These are phyloP conservation scores for Baccha elongata DNA, from an alignment of 2,888 invertebrate species.

Conservation along the genomic window DNA sequence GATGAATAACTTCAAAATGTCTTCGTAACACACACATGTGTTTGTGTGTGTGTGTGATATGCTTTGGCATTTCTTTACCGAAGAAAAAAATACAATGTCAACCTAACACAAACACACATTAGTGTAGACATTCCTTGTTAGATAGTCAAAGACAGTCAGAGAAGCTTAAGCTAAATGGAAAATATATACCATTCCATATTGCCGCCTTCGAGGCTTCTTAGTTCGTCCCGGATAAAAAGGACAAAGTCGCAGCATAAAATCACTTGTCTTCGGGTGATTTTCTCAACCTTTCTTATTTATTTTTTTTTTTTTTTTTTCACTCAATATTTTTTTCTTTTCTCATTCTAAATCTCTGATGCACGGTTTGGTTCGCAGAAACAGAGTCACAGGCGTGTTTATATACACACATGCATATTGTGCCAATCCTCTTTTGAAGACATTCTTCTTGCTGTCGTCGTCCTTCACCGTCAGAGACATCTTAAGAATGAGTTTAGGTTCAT, in stretches of 20 bases:
- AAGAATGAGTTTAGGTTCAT: constrained; percentile 55
- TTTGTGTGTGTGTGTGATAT: neutral
- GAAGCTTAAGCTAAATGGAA: constrained; percentile 7
- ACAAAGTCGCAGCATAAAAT: constrained; percentile 48
- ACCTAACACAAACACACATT: neutral
- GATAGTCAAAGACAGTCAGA: constrained; percentile 3
- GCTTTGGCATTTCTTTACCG: neutral
- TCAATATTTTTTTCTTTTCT: constrained; percentile 17
- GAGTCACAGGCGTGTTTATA: too few relatives aligned
- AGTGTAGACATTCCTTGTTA: neutral
- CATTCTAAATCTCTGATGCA: constrained; percentile 4
- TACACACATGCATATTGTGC: constrained; percentile 39
- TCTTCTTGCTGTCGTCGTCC: constrained; percentile 37
- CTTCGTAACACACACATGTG: constrained; percentile 9
- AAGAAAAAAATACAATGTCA: constrained; percentile 15
- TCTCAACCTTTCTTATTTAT: constrained; percentile 17
- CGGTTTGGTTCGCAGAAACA: neutral
- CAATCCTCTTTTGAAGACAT: constrained; percentile 42
- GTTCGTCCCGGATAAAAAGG: constrained; percentile 7
- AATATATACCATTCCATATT: constrained; percentile 7
- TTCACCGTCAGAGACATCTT: constrained; percentile 51
- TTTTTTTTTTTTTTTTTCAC: neutral
- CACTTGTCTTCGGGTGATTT: constrained; percentile 59
- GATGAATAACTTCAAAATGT: constrained; percentile 32
- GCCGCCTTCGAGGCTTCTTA: constrained; percentile 23